phyloP scores from a whole-genome alignment of 2,113 vertebrate species.

The human region DNA sequence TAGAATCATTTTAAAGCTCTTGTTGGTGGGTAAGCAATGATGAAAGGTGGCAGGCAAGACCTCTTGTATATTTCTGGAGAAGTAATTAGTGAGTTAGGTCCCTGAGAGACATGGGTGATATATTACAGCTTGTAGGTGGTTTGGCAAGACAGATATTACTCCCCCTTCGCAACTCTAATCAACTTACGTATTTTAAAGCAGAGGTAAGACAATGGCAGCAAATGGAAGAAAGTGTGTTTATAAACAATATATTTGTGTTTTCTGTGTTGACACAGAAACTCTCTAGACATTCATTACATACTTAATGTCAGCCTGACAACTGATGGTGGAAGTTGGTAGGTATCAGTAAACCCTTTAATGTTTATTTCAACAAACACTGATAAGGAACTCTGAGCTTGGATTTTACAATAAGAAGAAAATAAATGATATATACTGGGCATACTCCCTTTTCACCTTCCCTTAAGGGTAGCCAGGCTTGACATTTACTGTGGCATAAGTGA shows the following conservation, averaged over 20 bases:
- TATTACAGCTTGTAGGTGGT: conserved; percentile 78
- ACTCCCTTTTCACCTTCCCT: conserved; percentile 75
- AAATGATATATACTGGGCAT: conserved; percentile 76
- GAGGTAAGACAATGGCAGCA: conserved; percentile 59
- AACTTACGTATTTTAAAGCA: conserved; percentile 76
- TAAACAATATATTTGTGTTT: conserved; percentile 70
- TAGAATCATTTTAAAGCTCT: conserved; percentile 72
- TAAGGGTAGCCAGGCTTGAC: conserved; percentile 75
- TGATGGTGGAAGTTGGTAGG: conserved; percentile 72
- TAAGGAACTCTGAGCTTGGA: conserved; percentile 72
- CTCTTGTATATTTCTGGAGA: conserved; percentile 79
- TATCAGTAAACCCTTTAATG: conserved; percentile 76
- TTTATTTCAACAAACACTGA: conserved; percentile 78
- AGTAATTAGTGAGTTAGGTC: conserved; percentile 79
- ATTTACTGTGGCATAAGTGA: conserved; percentile 71
- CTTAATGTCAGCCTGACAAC: conserved; percentile 70
- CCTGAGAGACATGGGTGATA: conserved; percentile 77
- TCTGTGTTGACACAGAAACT: conserved; percentile 53
- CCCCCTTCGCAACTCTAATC: conserved; percentile 76
- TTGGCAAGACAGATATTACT: conserved; percentile 77
- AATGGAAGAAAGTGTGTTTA: conserved; percentile 74
- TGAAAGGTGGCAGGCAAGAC: conserved; percentile 81
- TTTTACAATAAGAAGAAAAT: conserved; percentile 80
- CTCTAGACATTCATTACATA: conserved; percentile 68
- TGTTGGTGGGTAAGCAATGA: conserved; percentile 74